A percentile compares a stretch with the other conserved stretches of the same genome.
Evolutionary conservation across 1,140 invertebrate genomes (phyloP).

Genomic region (Sminthurides bifidus): DNA sequence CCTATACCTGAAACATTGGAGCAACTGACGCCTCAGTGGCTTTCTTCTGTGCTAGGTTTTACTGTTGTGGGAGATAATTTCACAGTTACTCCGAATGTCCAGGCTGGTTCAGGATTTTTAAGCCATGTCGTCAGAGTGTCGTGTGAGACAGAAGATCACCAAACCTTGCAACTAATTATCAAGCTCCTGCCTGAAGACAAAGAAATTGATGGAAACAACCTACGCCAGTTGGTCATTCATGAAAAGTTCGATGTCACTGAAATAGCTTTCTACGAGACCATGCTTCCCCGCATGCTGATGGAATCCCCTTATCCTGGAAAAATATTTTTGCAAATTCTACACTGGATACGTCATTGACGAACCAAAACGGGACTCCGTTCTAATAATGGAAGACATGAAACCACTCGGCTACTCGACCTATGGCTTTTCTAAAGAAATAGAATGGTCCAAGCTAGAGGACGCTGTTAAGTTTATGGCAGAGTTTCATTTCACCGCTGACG

Average conservation of each 20-base stretch:
- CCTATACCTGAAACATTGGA: slow-evolving; percentile 3
- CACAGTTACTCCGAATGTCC: slow-evolving; percentile 1
- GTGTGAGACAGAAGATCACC: background rate
- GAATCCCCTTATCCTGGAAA: background rate
- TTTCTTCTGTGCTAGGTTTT: background rate
- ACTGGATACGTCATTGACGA: background rate
- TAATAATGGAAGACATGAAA: slow-evolving; percentile 20
- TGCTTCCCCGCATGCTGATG: background rate
- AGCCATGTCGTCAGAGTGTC: slow-evolving; percentile 13
- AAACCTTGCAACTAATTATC: slow-evolving; percentile 10
- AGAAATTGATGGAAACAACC: background rate
- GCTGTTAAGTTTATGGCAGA: slow-evolving; percentile 14
- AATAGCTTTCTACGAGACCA: slow-evolving; percentile 15
- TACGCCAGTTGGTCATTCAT: background rate
- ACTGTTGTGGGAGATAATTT: background rate
- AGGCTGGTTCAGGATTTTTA: slow-evolving; percentile 14
- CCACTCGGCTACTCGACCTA: slow-evolving; percentile 10
- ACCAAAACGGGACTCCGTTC: slow-evolving; percentile 1
- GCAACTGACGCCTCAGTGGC: slow-evolving; percentile 12
- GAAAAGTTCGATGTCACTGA: slow-evolving; percentile 13
- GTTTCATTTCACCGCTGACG: slow-evolving; percentile 12
- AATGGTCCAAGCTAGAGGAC: background rate
- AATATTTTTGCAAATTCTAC: slow-evolving; percentile 8
- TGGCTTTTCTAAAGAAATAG: background rate
- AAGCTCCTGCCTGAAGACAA: slow-evolving; percentile 12